Evolutionary conservation across 2,113 vertebrate genomes (phyloP).

Genomic region (Cephalopterus ornatus): DNA sequence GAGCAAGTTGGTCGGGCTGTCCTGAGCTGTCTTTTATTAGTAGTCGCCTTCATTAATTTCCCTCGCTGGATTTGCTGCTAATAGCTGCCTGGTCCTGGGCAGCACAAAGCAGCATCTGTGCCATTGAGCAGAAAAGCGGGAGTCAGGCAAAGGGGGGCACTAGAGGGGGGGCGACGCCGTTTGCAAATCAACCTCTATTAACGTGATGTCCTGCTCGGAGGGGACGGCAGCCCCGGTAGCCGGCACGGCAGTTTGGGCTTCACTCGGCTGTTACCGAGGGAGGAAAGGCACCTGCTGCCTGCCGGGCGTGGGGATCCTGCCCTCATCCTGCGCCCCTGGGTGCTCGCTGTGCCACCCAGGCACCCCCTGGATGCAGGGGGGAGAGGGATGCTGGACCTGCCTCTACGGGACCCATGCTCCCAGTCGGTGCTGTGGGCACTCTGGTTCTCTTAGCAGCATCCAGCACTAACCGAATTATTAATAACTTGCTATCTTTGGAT

Average conservation of each 20-base stretch:
- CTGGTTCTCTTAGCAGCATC: fast-evolving
- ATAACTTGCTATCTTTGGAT: neutral
- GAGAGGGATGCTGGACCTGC: neutral
- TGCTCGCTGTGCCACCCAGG: fast-evolving
- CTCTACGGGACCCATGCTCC: fast-evolving
- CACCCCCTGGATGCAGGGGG: too few relatives aligned
- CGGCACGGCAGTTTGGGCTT: neutral
- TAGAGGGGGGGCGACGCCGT: slow-evolving; percentile 50
- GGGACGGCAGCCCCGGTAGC: neutral
- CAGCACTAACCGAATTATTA: fast-evolving
- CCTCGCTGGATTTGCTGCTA: slow-evolving; percentile 82
- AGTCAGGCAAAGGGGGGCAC: slow-evolving; percentile 68
- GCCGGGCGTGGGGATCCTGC: neutral
- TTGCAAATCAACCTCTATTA: slow-evolving; percentile 81
- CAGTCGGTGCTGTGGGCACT: neutral
- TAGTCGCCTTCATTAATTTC: slow-evolving; percentile 83
- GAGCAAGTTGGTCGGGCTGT: slow-evolving; percentile 79
- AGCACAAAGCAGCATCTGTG: slow-evolving; percentile 84
- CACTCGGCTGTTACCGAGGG: neutral
- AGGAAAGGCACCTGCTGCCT: neutral
- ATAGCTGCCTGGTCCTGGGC: slow-evolving; percentile 75
- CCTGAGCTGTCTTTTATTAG: slow-evolving; percentile 82
- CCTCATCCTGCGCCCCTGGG: neutral
- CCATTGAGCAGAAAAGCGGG: slow-evolving; percentile 76
- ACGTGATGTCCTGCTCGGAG: slow-evolving; percentile 66